Base-by-base conservation (phyloP, 2,888 invertebrate species). In the Dryocosmus kuriphilus region DNA sequence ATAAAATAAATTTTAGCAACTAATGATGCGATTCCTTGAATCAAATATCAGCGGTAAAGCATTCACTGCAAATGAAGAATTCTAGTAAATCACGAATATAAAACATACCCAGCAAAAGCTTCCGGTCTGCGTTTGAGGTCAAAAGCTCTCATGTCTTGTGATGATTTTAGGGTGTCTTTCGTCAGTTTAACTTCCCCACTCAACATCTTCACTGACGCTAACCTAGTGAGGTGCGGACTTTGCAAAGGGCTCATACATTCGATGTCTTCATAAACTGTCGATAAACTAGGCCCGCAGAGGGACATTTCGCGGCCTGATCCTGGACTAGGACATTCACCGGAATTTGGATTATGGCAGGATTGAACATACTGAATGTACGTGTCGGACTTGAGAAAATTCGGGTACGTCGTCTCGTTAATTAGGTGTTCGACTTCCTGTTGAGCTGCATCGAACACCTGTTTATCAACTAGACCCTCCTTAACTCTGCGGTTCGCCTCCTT, bases 371-470 rank as follows among this genome's bases (percentile, higher is more conserved):
- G 94, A 89, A 98, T 95, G 93, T 98, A 98, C 92, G 97, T 94
- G 88, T 98, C 98, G 86, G 98, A 98, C 86, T 96, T 96, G 84
- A 99, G 94, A 93, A 99, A 99, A 92, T 97, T 96, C 79, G 96
- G 97, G 93, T 98, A 98, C 81, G 97, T 96, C 80, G 97, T 96
- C 90, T 96, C 95, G 83, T 96, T 96, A 91, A 98, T 97, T 79
- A 96, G 94, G 62, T 94, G 94, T 90, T 97, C 97, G 88, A 97
- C 96, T 92, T 97, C 95, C 78, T 94, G 93, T 90, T 97, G 96
- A 92, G 96, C 97, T 85, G 94, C 94, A 92, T 98, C 97, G 92
- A 97, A 98, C 87, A 98, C 95, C 87, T 94, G 95, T 87, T 95
- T 94, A 92, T 95, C 96, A 87, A 95, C 94, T 87, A 93, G 93